Base-by-base conservation (phyloP, 2,888 invertebrate genomes). In the Pollenia amentaria region DNA sequence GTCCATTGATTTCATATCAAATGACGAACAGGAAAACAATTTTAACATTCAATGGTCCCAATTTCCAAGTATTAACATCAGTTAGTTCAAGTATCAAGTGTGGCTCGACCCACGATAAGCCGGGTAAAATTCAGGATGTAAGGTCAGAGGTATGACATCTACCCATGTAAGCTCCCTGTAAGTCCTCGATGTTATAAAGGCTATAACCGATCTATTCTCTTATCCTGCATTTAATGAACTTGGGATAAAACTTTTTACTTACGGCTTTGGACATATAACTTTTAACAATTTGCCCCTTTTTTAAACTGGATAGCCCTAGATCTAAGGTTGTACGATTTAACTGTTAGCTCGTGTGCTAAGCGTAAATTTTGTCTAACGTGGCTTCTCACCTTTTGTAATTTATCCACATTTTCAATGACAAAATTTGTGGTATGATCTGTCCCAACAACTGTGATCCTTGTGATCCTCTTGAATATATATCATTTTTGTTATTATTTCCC, bases 401-500 rank as follows among this genome's bases (percentile, higher is more conserved):
- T 38, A 40, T 79, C 69, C 12, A 16, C 14, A 42, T 38, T 57
- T 14, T 1, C 6, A 6, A 60, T 9, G 42, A 42, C 9, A 9
- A 42, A 42, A 42, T 42, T 42, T 42, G 42, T 6, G 42, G 42
- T 8, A 42, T 42, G 9, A 42, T 42, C 9, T 42, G 9, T 42
- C 42, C 42, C 42, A 42, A 8, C 9, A 42, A 8, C 42, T 42
- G 9, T 42, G 42, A 42, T 42, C 42, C 42, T 9, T 42, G 42
- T 42, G 42, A 9, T 6, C 42, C 9, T 42, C 42, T 9, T 8
- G 42, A 9, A 42, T 8, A 42, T 42, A 42, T 42, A 6, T 9
- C 7, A 42, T 42, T 42, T 42, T 9, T 48, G 78, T 60, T 14
- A 82, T 57, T 7, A 82, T 79, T 75, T 79, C 75, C 18, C 83